phyloP scores from a whole-genome alignment of 2,797 vertebrate species.

The Takifugu ocellatus region DNA sequence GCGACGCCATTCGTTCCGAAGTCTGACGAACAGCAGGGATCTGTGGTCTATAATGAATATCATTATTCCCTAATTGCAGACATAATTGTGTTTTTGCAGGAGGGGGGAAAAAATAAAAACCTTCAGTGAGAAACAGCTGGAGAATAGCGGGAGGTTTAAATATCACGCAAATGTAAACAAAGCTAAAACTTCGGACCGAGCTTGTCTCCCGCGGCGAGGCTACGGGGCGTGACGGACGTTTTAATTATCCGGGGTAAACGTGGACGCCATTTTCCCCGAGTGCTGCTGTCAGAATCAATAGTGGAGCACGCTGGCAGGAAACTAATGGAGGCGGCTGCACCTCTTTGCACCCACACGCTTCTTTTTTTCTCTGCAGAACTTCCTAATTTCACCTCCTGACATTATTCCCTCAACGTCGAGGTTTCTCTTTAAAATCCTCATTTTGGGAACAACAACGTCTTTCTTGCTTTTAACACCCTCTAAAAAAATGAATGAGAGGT shows the following conservation, averaged over 20 bases:
- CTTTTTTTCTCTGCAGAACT: too few species aligned
- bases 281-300: constrained; percentile 66
- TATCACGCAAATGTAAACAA: constrained; percentile 7
- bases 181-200: neutral
- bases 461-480: too few species aligned
- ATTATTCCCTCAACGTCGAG: too few species aligned
- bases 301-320: constrained; percentile 52
- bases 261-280: constrained; percentile 68
- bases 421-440: too few species aligned
- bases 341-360: constrained; percentile 19
- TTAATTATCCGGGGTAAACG: constrained; percentile 75
- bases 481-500: too few species aligned
- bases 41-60: constrained; percentile 50
- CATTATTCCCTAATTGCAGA: constrained; percentile 53
- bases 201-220: constrained; percentile 43
- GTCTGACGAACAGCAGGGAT: constrained; percentile 43
- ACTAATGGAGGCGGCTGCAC: constrained; percentile 46
- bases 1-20: neutral
- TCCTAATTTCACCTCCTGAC: too few species aligned
- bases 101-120: neutral
- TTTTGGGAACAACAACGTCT: too few species aligned
- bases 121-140: neutral
- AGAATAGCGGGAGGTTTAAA: constrained; percentile 6
- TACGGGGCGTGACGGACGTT: constrained; percentile 52
- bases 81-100: constrained; percentile 43